These are phyloP conservation scores for Paralichthys olivaceus DNA, from an alignment of 2,113 vertebrate species.

Conservation along the genomic window DNA sequence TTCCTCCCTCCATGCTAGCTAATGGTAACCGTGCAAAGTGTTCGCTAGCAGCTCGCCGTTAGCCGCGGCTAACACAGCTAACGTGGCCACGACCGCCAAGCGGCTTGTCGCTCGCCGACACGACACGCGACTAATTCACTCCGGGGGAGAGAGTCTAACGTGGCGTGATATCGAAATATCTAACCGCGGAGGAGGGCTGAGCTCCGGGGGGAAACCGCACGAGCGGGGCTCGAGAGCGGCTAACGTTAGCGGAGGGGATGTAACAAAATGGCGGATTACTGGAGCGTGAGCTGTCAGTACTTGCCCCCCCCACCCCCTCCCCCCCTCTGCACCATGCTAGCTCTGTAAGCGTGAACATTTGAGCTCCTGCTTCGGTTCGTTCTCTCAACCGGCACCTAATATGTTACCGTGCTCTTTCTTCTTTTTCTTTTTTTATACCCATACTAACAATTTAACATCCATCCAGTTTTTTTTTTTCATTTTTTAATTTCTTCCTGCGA, in stretches of 20 bases:
- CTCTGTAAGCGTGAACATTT: conserved; percentile 12
- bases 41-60: conserved; percentile 12
- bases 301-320: conserved; percentile 73
- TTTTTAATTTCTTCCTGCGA: too few species aligned
- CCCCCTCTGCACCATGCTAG: conserved; percentile 50
- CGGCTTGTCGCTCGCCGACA: not conserved
- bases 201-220: not conserved
- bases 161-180: not conserved
- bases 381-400: too few species aligned
- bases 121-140: not conserved
- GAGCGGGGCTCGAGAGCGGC: conserved; percentile 14
- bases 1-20: conserved; percentile 3
- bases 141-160: too few species aligned
- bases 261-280: conserved; percentile 80
- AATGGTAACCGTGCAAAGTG: conserved; percentile 26
- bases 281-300: conserved; percentile 76
- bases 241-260: conserved; percentile 68
- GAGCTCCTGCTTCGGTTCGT: not conserved
- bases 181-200: accelerated
- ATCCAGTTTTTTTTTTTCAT: not conserved
- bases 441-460: not conserved
- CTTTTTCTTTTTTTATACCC: too few species aligned
- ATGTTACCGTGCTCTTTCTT: not conserved
- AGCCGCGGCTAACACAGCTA: conserved; percentile 38
- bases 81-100: not conserved